Evolutionary conservation across 1,140 invertebrate genomes (phyloP).

Genomic region (Pachyrhynchus sulphureomaculatus): DNA sequence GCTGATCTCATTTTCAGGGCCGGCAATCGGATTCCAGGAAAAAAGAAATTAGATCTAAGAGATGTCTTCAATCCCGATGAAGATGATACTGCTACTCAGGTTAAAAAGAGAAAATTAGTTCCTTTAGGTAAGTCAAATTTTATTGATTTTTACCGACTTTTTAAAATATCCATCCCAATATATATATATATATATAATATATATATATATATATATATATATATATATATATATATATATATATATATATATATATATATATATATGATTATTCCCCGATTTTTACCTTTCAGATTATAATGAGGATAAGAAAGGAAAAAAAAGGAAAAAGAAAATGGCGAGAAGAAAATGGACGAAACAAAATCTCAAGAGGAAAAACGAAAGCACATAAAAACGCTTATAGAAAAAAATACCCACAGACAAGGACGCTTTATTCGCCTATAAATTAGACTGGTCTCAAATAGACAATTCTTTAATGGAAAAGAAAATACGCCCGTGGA

Average conservation of each 20-base stretch:
- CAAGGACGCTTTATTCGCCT: constrained; percentile 93
- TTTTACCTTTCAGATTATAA: constrained; percentile 61
- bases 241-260: no score
- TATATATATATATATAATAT: no score
- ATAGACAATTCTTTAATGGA: constrained; percentile 82
- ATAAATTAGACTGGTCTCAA: constrained; percentile 86
- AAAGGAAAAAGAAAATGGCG: constrained; percentile 64
- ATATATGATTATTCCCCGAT: no score
- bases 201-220: no score
- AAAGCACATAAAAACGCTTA: constrained; percentile 93
- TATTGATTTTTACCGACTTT: no score
- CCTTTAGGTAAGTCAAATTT: constrained; percentile 69
- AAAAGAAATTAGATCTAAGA: constrained; percentile 65
- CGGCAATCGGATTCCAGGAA: constrained; percentile 51
- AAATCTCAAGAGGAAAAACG: constrained; percentile 92
- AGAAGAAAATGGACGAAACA: constrained; percentile 66
- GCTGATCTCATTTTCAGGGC: constrained; percentile 16
- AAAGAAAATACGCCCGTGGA: constrained; percentile 96
- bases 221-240: no score
- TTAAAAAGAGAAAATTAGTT: constrained; percentile 81
- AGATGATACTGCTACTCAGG: constrained; percentile 66
- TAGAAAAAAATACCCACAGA: constrained; percentile 98
- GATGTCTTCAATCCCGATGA: constrained; percentile 92
- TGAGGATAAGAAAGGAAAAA: constrained; percentile 64
- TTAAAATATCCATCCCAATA: no score